These are phyloP conservation scores for Glomeris maerens DNA, from an alignment of 1,140 invertebrate genomes.

Conservation along the genomic window DNA sequence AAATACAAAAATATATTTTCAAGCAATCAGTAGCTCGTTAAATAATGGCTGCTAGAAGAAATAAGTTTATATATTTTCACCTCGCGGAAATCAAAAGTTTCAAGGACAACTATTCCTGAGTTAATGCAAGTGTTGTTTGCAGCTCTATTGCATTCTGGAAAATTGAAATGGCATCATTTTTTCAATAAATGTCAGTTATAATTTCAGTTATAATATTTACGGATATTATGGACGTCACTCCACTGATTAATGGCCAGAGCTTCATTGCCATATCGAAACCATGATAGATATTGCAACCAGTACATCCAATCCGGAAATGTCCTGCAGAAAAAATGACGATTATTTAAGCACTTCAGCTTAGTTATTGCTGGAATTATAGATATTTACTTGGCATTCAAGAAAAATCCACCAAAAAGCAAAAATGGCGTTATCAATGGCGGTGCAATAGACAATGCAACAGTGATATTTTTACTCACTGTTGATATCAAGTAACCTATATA, in stretches of 20 bases:
- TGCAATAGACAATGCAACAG: constrained; percentile 72
- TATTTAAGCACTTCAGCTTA: neutral
- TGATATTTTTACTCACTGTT: constrained; percentile 39
- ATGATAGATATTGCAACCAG: constrained; percentile 85
- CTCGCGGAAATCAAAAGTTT: constrained; percentile 60
- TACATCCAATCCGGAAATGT: constrained; percentile 74
- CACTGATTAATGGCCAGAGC: constrained; percentile 88
- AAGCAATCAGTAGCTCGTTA: neutral
- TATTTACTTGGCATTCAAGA: constrained; percentile 71
- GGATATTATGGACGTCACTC: constrained; percentile 40
- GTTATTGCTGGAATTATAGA: constrained; percentile 7
- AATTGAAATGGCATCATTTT: neutral
- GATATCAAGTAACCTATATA: constrained; percentile 9
- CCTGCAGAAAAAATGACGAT: constrained; percentile 33
- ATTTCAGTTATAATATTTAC: neutral
- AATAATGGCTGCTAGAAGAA: constrained; percentile 10
- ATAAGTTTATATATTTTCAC: constrained; percentile 30
- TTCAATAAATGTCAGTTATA: neutral
- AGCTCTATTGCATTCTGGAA: constrained; percentile 42
- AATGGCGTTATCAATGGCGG: constrained; percentile 84
- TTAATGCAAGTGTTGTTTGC: constrained; percentile 55
- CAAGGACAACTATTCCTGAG: constrained; percentile 58
- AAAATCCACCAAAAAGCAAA: constrained; percentile 88
- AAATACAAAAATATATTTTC: constrained; percentile 21
- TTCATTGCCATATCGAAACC: constrained; percentile 91